These are phyloP conservation scores for Caenorhabditis wallacei DNA, from an alignment of 2,888 invertebrate species.

Conservation along the genomic window DNA sequence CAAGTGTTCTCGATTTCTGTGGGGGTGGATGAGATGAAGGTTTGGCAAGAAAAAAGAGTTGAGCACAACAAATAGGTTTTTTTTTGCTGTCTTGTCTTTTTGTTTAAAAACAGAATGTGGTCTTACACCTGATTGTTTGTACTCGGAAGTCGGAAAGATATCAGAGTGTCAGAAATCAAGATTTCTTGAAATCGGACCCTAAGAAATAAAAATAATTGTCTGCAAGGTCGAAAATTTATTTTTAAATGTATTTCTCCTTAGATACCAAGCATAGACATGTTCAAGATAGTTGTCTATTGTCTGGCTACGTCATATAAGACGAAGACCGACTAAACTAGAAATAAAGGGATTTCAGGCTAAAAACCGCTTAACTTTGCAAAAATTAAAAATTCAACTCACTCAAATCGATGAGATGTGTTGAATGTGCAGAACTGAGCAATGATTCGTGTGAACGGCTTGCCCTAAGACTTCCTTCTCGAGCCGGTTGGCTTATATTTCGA, in stretches of 20 bases:
- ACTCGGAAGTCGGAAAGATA: not conserved
- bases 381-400: slow-evolving; percentile 65
- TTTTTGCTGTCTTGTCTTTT: not conserved
- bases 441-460: slow-evolving; percentile 82
- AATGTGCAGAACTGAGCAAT: slow-evolving; percentile 78
- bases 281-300: too few species aligned
- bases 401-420: slow-evolving; percentile 82
- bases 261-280: too few species aligned
- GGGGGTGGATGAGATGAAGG: slow-evolving; percentile 47
- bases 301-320: too few species aligned
- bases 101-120: slow-evolving; percentile 7
- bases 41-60: slow-evolving; percentile 16
- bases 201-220: too few species aligned
- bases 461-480: slow-evolving; percentile 68
- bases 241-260: too few species aligned
- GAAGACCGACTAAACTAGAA: too few species aligned
- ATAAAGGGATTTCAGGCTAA: too few species aligned
- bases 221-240: too few species aligned
- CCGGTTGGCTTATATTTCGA: slow-evolving; percentile 63
- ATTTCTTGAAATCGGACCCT: not conserved
- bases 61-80: slow-evolving; percentile 33
- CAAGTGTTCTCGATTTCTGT: slow-evolving; percentile 57
- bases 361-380: not conserved
- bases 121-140: not conserved
- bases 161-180: not conserved